These are phyloP conservation scores for Macrobrachium nipponense DNA, from an alignment of 1,140 invertebrate species.

Conservation along the genomic window DNA sequence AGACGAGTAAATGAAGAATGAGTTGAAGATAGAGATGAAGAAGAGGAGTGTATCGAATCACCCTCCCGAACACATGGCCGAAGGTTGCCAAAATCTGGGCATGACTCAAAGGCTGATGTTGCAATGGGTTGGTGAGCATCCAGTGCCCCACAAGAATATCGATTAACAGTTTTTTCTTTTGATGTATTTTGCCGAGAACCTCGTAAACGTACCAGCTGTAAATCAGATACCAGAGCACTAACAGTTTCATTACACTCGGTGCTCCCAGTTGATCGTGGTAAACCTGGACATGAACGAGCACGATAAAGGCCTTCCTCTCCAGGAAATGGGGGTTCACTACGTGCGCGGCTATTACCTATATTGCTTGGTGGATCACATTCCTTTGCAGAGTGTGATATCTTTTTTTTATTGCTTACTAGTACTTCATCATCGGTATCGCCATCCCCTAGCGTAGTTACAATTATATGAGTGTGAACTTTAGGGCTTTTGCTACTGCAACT, in stretches of 20 bases:
- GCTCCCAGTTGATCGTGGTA: slow-evolving; percentile 19
- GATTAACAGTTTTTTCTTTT: slow-evolving; percentile 33
- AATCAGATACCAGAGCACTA: slow-evolving; percentile 33
- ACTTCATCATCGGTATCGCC: neutral
- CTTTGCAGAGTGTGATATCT: neutral
- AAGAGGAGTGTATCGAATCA: slow-evolving; percentile 53
- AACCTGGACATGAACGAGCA: slow-evolving; percentile 50
- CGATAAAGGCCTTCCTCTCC: slow-evolving; percentile 54
- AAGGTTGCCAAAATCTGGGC: slow-evolving; percentile 54
- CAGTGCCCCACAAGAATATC: slow-evolving; percentile 53
- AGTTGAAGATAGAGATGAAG: slow-evolving; percentile 54
- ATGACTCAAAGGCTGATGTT: slow-evolving; percentile 47
- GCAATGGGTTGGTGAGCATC: slow-evolving; percentile 23
- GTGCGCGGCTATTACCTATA: slow-evolving; percentile 23
- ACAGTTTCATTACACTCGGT: slow-evolving; percentile 39
- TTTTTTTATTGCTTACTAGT: neutral
- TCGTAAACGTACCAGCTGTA: slow-evolving; percentile 47
- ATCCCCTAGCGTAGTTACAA: slow-evolving; percentile 33
- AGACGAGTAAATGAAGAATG: slow-evolving; percentile 58
- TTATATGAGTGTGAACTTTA: slow-evolving; percentile 27
- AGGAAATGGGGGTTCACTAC: slow-evolving; percentile 47
- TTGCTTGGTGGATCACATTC: neutral
- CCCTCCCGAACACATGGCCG: slow-evolving; percentile 48
- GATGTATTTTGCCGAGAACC: slow-evolving; percentile 37
- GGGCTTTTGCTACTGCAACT: slow-evolving; percentile 13